Evolutionary conservation across 1,140 invertebrate species (phyloP).

Genomic region (Reticulitermes speratus): DNA sequence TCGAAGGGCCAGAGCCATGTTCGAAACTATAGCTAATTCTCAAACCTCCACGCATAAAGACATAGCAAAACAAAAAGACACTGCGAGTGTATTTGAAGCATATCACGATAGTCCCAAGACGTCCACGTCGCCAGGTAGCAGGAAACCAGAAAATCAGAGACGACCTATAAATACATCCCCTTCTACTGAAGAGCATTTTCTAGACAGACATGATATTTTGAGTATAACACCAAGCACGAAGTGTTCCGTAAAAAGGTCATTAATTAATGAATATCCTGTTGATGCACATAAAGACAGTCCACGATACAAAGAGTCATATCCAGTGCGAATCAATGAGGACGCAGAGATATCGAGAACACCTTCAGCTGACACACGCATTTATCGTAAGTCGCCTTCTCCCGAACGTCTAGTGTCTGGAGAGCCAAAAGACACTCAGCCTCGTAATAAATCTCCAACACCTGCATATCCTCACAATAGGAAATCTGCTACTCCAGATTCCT

Average conservation of each 20-base stretch:
- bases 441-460: neutral
- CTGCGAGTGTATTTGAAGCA: no score
- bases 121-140: neutral
- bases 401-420: neutral
- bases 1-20: constrained; percentile 62
- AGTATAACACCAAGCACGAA: no score
- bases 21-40: constrained; percentile 59
- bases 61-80: neutral
- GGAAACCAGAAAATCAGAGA: neutral
- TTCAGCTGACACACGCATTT: neutral
- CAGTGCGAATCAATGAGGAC: neutral
- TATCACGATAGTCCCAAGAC: neutral
- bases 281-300: neutral
- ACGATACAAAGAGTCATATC: neutral
- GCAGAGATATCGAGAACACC: neutral
- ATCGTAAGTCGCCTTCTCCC: neutral
- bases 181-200: neutral
- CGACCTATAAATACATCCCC: neutral
- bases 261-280: neutral
- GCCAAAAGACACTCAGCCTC: neutral
- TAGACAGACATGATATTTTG: no score
- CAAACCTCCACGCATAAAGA: constrained; percentile 30
- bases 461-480: neutral
- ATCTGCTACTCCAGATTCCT: neutral
- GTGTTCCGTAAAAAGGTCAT: no score